phyloP scores from a whole-genome alignment of 35 echinoderm and acorn worm species.

The Heliocidaris tuberculata region DNA sequence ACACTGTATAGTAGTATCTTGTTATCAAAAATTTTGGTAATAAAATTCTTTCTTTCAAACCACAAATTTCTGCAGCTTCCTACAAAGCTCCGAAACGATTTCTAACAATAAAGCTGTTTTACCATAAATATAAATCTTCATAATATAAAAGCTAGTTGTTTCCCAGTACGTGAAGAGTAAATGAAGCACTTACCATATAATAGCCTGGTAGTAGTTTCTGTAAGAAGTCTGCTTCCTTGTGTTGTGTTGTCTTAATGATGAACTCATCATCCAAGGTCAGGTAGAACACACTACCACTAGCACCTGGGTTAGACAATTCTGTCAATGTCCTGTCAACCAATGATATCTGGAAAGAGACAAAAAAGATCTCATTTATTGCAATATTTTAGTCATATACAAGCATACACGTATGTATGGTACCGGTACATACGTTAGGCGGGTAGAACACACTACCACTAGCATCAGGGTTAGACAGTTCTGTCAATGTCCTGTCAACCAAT shows the following conservation, averaged over 20 bases:
- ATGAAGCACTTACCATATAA: slow-evolving; percentile 85
- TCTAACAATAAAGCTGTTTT: no score
- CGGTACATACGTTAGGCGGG: slow-evolving; percentile 45
- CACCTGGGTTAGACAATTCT: slow-evolving; percentile 92
- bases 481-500: slow-evolving; percentile 62
- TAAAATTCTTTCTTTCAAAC: no score
- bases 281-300: slow-evolving; percentile 98
- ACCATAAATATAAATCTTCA: no score
- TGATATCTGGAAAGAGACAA: slow-evolving; percentile 74
- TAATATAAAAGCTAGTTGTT: no score
- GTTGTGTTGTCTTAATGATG: slow-evolving; percentile 98
- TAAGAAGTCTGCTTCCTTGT: slow-evolving; percentile 97
- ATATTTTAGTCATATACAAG: not conserved
- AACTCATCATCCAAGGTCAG: slow-evolving; percentile 95
- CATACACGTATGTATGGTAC: no score
- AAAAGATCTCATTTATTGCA: not conserved
- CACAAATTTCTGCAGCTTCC: no score
- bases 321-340: slow-evolving; percentile 70
- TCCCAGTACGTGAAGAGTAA: not conserved
- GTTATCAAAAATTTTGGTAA: no score
- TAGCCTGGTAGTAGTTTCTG: slow-evolving; percentile 98
- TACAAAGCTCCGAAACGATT: no score
- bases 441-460: slow-evolving; percentile 96
- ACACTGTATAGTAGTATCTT: no score
- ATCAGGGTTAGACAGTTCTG: slow-evolving; percentile 76